A percentile compares a stretch with the other conserved stretches of the same genome.
These are phyloP conservation scores for Xestia c-nigrum DNA, from an alignment of 2,888 invertebrate species.

Conservation along the genomic window DNA sequence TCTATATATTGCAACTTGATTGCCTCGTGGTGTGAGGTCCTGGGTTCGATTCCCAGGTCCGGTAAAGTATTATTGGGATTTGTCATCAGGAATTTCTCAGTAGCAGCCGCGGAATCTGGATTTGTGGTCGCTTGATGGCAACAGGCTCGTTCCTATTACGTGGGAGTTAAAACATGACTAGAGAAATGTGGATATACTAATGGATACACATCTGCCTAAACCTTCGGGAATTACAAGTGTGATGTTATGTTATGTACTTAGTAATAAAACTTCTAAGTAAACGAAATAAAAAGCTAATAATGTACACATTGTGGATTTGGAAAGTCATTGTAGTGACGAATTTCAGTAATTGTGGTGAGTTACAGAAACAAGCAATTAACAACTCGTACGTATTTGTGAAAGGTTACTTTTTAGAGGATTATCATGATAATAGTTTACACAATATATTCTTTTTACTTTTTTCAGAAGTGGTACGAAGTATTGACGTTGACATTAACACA, in stretches of 20 bases:
- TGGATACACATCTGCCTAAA: background rate
- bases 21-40: background rate
- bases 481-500: too few relatives aligned
- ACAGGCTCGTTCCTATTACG: background rate
- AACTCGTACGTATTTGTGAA: background rate
- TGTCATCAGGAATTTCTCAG: background rate
- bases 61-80: background rate
- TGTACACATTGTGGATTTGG: background rate
- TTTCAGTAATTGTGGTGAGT: background rate
- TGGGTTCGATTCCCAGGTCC: background rate
- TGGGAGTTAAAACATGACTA: background rate
- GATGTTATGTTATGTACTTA: background rate
- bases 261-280: background rate
- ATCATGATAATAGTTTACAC: background rate
- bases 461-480: background rate
- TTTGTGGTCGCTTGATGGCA: background rate
- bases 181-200: background rate
- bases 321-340: background rate
- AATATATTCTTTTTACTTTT: background rate
- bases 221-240: background rate
- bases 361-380: background rate
- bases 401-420: background rate
- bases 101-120: background rate
- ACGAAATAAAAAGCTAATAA: background rate
- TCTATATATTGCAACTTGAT: background rate